Base-by-base conservation (phyloP, 1,140 invertebrate genomes). In the Cotesia glomerata region DNA sequence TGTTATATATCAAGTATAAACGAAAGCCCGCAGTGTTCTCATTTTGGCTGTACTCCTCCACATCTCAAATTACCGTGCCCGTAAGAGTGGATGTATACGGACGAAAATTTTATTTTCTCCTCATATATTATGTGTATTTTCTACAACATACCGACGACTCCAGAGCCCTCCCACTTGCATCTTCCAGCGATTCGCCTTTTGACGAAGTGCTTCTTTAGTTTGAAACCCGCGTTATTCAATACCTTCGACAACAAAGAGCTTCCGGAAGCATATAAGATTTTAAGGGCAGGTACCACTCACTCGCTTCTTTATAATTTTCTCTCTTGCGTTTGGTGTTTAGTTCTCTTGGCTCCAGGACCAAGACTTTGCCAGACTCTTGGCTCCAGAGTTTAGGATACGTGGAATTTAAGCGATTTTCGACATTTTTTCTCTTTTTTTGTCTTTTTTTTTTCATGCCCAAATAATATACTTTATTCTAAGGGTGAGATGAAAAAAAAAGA, bases 161-260 rank as follows among this genome's bases (percentile, higher is more conserved):
- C 36, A 26, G 4, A 34, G 8, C 56, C 32, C 69, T 61, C 82
- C 83, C 80, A 82, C 79, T 78, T 77, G 77, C 74, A 75, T 82
- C 78, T 81, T 79, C 65, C 65, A 75, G 35, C 77, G 80, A 84
- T 80, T 85, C 84, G 84, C 82, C 83, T 86, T 85, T 85, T 86
- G 85, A 85, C 85, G 82, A 84, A 84, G 77, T 85, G 84, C 85
- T 86, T 86, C 84, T 84, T 85, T 85, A 78, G 82, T 83, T 83
- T 84, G 78, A 81, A 84, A 82, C 79, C 76, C 79, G 73, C 77
- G 84, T 82, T 79, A 85, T 84, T 84, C 83, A 81, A 85, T 85
- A 81, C 78, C 63, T 54, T 59, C 5, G 11, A 68, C 67, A 79
- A 84, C 82, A 84, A 85, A 79, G 82, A 76, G 72, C 65, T 85